Evolutionary conservation across 2,888 invertebrate species (phyloP).

Genomic region (Scelioninae gen. 1): DNA sequence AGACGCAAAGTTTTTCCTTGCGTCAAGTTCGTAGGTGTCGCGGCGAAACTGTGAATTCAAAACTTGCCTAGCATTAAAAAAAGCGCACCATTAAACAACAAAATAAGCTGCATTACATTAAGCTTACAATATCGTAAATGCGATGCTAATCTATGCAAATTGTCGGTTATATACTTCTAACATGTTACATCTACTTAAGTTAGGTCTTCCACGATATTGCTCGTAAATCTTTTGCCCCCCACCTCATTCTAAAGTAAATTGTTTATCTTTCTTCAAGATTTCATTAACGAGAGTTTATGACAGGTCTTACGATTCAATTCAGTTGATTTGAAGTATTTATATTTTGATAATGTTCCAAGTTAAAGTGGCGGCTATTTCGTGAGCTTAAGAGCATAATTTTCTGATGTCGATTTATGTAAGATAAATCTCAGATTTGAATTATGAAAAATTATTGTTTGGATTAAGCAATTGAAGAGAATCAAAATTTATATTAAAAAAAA

Average conservation of each 20-base stretch:
- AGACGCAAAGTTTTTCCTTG: conserved; percentile 46
- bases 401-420: no score
- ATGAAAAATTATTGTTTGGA: no score
- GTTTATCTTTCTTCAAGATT: conserved; percentile 26
- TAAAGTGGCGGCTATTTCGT: no score
- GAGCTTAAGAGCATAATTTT: no score
- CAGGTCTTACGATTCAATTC: background rate
- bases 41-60: conserved; percentile 27
- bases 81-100: conserved; percentile 43
- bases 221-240: conserved; percentile 38
- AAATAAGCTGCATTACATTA: conserved; percentile 55
- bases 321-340: no score
- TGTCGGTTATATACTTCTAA: conserved; percentile 51
- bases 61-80: conserved; percentile 49
- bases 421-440: no score
- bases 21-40: conserved; percentile 41
- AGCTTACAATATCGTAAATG: conserved; percentile 57
- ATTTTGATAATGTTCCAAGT: no score
- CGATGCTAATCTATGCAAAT: conserved; percentile 63
- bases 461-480: no score
- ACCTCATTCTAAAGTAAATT: conserved; percentile 14
- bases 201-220: conserved; percentile 33
- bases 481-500: no score
- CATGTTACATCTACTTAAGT: conserved; percentile 40
- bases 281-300: conserved; percentile 31